Evolutionary conservation across 2,888 invertebrate genomes (phyloP).

Genomic region (Zaprionus lineosus): DNA sequence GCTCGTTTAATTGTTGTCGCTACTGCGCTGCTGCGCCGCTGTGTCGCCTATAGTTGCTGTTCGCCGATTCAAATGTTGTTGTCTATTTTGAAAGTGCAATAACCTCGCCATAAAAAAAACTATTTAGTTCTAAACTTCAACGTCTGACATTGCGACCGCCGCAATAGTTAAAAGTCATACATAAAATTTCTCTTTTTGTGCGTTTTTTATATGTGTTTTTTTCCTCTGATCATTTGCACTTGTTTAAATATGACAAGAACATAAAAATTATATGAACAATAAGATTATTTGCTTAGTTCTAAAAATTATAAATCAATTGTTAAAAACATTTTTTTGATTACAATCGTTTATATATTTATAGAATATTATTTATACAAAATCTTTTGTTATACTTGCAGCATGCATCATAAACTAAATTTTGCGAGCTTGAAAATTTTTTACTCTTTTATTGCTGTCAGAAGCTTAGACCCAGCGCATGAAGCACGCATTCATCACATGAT

Average conservation of each 20-base stretch:
- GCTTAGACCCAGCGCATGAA: slow-evolving; percentile 14
- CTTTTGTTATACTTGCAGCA: too few relatives aligned
- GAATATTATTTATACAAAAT: too few relatives aligned
- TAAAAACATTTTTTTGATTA: too few relatives aligned
- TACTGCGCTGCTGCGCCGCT: slow-evolving; percentile 43
- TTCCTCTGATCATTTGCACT: too few relatives aligned
- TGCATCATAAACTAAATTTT: background rate
- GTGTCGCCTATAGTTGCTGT: slow-evolving; percentile 32
- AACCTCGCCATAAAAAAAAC: slow-evolving; percentile 60
- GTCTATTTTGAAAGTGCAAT: slow-evolving; percentile 68
- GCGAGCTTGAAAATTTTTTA: background rate
- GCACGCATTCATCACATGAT: slow-evolving; percentile 72
- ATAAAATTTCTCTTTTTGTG: slow-evolving; percentile 3
- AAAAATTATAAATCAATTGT: too few relatives aligned
- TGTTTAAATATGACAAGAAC: slow-evolving; percentile 33
- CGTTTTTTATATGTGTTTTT: slow-evolving; percentile 22
- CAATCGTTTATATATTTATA: too few relatives aligned
- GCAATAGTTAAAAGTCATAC: slow-evolving; percentile 1
- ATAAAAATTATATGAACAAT: background rate
- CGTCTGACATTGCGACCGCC: slow-evolving; percentile 20
- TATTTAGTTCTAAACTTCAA: slow-evolving; percentile 25
- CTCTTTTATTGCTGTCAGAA: background rate
- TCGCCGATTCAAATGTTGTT: slow-evolving; percentile 15
- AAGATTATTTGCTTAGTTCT: background rate
- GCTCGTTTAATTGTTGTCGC: slow-evolving; percentile 53